Evolutionary conservation across 1,140 invertebrate genomes (phyloP).

Genomic region (Meloidogyne hapla): DNA sequence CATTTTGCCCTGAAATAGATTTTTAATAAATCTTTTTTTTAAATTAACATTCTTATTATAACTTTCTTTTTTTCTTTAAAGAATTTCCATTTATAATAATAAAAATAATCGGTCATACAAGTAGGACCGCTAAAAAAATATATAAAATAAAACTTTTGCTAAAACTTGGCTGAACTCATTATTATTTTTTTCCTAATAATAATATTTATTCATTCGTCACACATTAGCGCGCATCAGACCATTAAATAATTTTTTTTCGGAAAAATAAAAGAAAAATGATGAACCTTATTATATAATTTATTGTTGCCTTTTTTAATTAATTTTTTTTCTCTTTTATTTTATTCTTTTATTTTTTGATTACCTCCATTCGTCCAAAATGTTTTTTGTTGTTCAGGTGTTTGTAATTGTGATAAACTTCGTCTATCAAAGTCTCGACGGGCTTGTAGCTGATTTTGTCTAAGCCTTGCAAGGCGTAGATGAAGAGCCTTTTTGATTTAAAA

Average conservation of each 20-base stretch:
- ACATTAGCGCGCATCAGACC: neutral
- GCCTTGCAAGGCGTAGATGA: conserved; percentile 37
- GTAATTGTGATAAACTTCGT: neutral
- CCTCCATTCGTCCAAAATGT: conserved; percentile 11
- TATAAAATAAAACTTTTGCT: conserved; percentile 27
- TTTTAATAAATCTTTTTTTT: neutral
- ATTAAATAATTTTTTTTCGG: neutral
- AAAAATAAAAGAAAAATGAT: neutral
- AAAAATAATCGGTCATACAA: conserved; percentile 9
- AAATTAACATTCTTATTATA: conserved; percentile 13
- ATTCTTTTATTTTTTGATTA: neutral
- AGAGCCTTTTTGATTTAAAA: conserved; percentile 10
- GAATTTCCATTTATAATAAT: neutral
- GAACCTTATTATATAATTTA: neutral
- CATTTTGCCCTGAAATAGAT: conserved; percentile 12
- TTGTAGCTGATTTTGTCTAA: conserved; percentile 38
- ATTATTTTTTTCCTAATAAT: neutral
- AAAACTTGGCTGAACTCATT: neutral
- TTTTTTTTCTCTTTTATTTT: neutral
- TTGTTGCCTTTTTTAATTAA: neutral
- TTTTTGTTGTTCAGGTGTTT: neutral
- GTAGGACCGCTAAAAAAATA: neutral
- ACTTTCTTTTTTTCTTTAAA: neutral
- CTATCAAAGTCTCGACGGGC: conserved; percentile 17
- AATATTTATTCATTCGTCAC: neutral